Percentiles rank a stretch among this genome's conserved stretches.
Evolutionary conservation across 2,113 vertebrate genomes (phyloP).

Genomic region (Pelobates fuscus): DNA sequence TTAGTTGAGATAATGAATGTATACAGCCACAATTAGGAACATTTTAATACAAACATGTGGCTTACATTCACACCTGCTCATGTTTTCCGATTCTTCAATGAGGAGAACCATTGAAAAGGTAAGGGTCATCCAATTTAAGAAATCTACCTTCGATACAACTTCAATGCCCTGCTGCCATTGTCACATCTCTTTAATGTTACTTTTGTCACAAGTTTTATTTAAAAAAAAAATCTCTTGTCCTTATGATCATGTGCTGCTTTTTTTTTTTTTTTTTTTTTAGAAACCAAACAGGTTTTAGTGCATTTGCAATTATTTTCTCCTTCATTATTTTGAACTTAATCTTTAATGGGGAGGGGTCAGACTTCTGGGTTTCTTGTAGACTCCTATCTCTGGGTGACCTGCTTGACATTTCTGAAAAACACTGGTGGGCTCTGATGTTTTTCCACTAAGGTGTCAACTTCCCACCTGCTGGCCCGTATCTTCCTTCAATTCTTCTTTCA

Average conservation of each 20-base stretch:
- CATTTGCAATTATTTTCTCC: constrained; percentile 21
- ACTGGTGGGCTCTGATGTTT: constrained; percentile 29
- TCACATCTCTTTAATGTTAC: constrained; percentile 43
- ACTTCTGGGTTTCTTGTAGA: constrained; percentile 22
- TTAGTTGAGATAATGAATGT: not conserved
- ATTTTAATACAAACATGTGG: constrained; percentile 12
- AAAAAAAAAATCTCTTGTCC: constrained; percentile 11
- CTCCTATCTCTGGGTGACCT: constrained; percentile 42
- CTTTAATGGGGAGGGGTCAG: constrained; percentile 32
- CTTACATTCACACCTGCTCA: constrained; percentile 4
- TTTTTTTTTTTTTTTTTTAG: too few species aligned
- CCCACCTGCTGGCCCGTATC: constrained; percentile 27
- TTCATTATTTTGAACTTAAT: constrained; percentile 40
- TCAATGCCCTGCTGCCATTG: constrained; percentile 40
- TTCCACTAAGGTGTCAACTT: not conserved
- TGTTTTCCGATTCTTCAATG: constrained; percentile 1
- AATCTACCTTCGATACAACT: constrained; percentile 18
- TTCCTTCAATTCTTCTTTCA: not conserved
- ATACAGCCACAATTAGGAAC: not conserved
- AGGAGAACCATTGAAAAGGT: constrained; percentile 10
- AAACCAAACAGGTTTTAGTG: constrained; percentile 32
- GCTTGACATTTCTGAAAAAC: constrained; percentile 26
- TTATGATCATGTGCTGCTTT: constrained; percentile 25
- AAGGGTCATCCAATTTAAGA: constrained; percentile 45
- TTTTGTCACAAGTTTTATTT: constrained; percentile 26